These are phyloP conservation scores for Leucoraja erinaceus DNA, from an alignment of 2,113 vertebrate genomes.

Conservation along the genomic window DNA sequence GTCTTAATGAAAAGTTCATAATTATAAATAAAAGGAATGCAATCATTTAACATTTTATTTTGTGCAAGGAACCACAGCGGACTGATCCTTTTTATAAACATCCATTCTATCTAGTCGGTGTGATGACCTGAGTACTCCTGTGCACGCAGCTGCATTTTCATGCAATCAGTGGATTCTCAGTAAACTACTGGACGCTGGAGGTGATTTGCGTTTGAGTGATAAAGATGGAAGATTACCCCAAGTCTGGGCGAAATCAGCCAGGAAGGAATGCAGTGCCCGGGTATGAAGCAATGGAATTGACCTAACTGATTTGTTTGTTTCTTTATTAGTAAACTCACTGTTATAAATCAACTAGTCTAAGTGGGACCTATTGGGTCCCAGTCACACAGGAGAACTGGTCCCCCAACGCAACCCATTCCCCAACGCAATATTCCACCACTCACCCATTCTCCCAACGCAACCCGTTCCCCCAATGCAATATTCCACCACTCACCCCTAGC, in stretches of 20 bases:
- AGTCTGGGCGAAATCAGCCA: constrained; percentile 64
- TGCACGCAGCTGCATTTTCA: constrained; percentile 77
- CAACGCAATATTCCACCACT: too few species aligned
- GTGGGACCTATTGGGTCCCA: too few species aligned
- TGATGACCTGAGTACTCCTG: constrained; percentile 69
- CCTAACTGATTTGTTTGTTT: neutral
- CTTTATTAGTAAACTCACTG: neutral
- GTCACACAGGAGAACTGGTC: too few species aligned
- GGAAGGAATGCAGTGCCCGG: constrained; percentile 55
- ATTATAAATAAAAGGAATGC: neutral
- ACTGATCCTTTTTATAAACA: neutral
- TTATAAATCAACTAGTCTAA: neutral
- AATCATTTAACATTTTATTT: neutral
- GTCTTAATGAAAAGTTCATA: neutral
- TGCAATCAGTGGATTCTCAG: constrained; percentile 68
- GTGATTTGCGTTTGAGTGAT: constrained; percentile 72
- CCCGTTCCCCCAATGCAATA: too few species aligned
- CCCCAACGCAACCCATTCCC: too few species aligned
- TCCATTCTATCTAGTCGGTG: constrained; percentile 60
- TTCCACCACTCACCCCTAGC: too few species aligned
- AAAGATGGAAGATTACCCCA: constrained; percentile 56
- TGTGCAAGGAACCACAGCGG: too few species aligned
- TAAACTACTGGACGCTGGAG: constrained; percentile 68
- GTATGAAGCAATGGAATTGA: constrained; percentile 47
- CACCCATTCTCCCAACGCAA: too few species aligned